Base-by-base conservation (phyloP, 2,113 vertebrate species). In the Tenebrosternarchus preto region DNA sequence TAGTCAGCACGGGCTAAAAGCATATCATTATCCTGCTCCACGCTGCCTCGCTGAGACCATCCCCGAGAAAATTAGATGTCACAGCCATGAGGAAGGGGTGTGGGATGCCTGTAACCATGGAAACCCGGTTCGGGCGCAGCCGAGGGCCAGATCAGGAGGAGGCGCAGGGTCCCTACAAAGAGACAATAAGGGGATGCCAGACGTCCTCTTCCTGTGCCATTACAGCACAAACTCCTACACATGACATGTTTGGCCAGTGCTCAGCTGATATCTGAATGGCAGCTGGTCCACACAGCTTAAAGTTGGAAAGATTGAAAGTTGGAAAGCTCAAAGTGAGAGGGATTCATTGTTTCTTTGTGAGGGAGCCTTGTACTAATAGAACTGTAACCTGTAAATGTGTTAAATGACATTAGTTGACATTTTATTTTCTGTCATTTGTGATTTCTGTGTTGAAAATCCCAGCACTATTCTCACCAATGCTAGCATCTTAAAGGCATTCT, bases 41-140 rank as follows among this genome's bases (percentile, higher is more conserved):
- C 88, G 84, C 89, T 90, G 43, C 88, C 70, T 87, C 76, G 84
- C 84, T 84, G 79, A 85, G 88, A 88, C 87, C 59, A 60, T 78
- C 83, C 80, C 88, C 87, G 87, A 68, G 86, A 92, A 93, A 94
- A 94, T 92, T 90, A 94, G 91, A 90, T 91, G 91, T 90, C 90
- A 90, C 83, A 73, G 69, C 74, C 72, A 69, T 77, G 83, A 90
- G 86, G 83, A 89, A 87, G 82, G 83, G 85, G 84, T 84, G 84
- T 80, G 31, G 75, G 83, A 78, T 25, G 16, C 75, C 63, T 75
- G 88, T 90, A 90, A 87, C 86, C 84, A 83, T 84, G 83, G 89
- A 88, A 87, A 92, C 88, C 84, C 70, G 61, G 66, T 82, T 88
- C 78, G 33, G 73, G 85, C 81, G 57, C 84, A 77, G 74, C 80